These are phyloP conservation scores for Emydocephalus ijimae DNA, from an alignment of 2,113 vertebrate genomes.

Conservation along the genomic window DNA sequence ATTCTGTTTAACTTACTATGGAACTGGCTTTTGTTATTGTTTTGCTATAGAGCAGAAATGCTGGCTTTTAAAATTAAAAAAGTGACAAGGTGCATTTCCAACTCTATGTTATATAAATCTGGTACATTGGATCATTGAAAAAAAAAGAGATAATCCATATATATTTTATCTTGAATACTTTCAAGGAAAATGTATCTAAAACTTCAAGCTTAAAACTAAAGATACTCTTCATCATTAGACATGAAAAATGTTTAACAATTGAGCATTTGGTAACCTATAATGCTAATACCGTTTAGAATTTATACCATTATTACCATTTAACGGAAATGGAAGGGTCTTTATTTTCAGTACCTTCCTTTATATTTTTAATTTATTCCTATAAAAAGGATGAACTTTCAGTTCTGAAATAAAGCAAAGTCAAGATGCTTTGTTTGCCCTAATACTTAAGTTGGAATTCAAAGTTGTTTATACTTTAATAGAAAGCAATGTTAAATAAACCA, in stretches of 20 bases:
- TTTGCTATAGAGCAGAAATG: background rate
- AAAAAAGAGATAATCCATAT: background rate
- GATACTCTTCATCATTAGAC: slow-evolving; percentile 24
- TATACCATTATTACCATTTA: background rate
- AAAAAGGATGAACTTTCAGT: background rate
- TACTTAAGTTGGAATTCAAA: slow-evolving; percentile 63
- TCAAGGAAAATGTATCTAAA: background rate
- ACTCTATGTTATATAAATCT: background rate
- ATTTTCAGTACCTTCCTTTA: background rate
- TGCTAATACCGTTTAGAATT: background rate
- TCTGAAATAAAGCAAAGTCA: slow-evolving; percentile 13
- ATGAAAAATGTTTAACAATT: slow-evolving; percentile 17
- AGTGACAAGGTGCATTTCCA: background rate
- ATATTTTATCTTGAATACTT: background rate
- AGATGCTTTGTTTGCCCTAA: slow-evolving; percentile 62
- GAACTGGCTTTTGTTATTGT: background rate
- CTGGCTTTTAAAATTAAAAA: background rate
- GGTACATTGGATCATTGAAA: background rate
- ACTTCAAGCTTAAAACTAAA: background rate
- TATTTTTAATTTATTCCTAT: background rate
- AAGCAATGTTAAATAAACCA: slow-evolving; percentile 64
- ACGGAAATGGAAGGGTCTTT: background rate
- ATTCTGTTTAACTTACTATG: background rate
- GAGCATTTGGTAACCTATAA: background rate
- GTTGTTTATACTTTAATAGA: slow-evolving; percentile 59